Base-by-base conservation (phyloP, 2,113 vertebrate species). In the Pluvianellus socialis region DNA sequence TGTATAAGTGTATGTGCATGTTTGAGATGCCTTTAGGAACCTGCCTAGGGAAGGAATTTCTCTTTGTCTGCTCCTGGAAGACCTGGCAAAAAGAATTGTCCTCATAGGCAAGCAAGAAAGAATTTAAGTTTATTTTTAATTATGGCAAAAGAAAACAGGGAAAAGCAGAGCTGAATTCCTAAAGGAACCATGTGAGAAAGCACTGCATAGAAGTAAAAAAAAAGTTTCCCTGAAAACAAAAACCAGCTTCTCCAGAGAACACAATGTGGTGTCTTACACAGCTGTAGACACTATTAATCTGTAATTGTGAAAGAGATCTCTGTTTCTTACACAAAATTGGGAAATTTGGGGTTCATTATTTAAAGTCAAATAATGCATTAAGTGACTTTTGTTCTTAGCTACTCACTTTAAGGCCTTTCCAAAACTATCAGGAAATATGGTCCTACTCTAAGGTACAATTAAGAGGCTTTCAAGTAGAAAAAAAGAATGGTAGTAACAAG, bases 41-140 rank as follows among this genome's bases (percentile, higher is more conserved):
- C 38, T 38, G 38, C 38, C 38, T 38, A 38, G 38, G 38, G 38
- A 96, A 79, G 53, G 62, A 81, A 84, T 91, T 91, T 93, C 26
- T 84, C 45, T 73, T 83, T 32, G 52, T 92, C 38, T 75, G 15
- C 21, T 88, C 49, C 59, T 73, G 40, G 23, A 87, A 66, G 45
- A 61, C 26, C 65, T 85, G 47, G 70, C 65, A 70, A 87, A 79
- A 94, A 66, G 35, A 85, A 21, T 13, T 61, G 42, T 53, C 65
- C 68, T 92, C 40, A 33, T 3, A 92, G 47, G 61, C 59, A 85
- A 56, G 35, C 13, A 83, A 68, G 63, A 15, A 30, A 81, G 68
- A 96, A 84, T 7, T 81, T 55, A 81, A 83, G 75, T 91, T 96
- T 94, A 33, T 40, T 90, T 94, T 96, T 88, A 96, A 90, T 93